These are phyloP conservation scores for Myzus persicae DNA, from an alignment of 1,140 invertebrate species.

Conservation along the genomic window DNA sequence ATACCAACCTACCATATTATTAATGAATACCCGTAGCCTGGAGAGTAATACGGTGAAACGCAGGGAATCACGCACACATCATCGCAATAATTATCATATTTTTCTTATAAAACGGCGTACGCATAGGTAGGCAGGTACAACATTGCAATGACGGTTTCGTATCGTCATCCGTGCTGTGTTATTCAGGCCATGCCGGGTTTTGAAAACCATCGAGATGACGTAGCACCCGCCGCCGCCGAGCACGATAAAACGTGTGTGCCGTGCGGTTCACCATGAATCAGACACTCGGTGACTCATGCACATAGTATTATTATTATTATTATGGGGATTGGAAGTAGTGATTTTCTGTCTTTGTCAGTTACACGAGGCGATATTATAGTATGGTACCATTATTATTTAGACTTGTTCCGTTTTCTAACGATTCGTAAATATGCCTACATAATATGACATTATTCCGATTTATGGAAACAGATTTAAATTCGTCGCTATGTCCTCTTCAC, in stretches of 20 bases:
- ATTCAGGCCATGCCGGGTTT: not conserved
- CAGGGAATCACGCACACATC: not conserved
- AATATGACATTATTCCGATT: not conserved
- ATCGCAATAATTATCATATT: not conserved
- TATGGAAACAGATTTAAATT: not conserved
- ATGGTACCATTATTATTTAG: not conserved
- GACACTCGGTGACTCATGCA: not conserved
- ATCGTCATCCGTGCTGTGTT: not conserved
- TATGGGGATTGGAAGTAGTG: not conserved
- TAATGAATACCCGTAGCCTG: not conserved
- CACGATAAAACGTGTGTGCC: not conserved
- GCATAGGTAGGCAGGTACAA: not conserved
- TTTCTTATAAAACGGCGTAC: not conserved
- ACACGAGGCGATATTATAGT: not conserved
- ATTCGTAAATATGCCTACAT: not conserved
- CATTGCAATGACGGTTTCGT: not conserved
- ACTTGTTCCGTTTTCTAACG: not conserved
- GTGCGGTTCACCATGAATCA: conserved; percentile 17
- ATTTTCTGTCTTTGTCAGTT: not conserved
- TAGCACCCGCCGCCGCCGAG: not conserved
- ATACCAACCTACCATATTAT: not conserved
- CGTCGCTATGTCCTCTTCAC: not conserved
- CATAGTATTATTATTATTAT: not conserved
- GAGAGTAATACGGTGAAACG: not conserved
- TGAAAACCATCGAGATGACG: not conserved